These are phyloP conservation scores for Saiga tatarica DNA, from an alignment of 2,113 vertebrate genomes.

Conservation along the genomic window DNA sequence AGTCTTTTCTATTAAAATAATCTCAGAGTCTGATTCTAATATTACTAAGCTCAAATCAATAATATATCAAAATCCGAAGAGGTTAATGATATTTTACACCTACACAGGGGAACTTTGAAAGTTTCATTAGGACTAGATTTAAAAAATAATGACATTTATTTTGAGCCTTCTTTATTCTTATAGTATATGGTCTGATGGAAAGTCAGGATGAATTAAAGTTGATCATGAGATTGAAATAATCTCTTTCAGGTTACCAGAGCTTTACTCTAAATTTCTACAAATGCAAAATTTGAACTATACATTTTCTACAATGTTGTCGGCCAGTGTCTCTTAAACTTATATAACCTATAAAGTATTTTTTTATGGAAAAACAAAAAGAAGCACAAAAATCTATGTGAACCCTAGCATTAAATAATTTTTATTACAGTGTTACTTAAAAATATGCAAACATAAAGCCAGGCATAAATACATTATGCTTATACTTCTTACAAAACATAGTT, in stretches of 20 bases:
- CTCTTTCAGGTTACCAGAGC: background rate
- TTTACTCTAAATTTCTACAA: background rate
- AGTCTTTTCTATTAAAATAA: slow-evolving; percentile 51
- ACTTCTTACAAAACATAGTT: background rate
- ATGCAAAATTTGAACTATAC: background rate
- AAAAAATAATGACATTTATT: slow-evolving; percentile 14
- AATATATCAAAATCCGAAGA: slow-evolving; percentile 43
- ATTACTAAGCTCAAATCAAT: slow-evolving; percentile 58
- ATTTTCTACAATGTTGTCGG: background rate
- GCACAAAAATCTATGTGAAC: background rate
- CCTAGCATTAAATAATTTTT: background rate
- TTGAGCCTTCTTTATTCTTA: slow-evolving; percentile 24
- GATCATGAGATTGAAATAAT: background rate
- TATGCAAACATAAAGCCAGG: background rate
- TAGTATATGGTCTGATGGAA: background rate
- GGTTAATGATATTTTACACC: slow-evolving; percentile 62
- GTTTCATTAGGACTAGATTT: background rate
- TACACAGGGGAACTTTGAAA: slow-evolving; percentile 49
- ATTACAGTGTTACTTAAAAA: background rate
- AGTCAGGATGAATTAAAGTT: slow-evolving; percentile 39
- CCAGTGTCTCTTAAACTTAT: background rate
- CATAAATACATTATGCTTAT: background rate
- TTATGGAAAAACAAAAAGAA: background rate
- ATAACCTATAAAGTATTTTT: background rate
- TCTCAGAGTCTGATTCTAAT: slow-evolving; percentile 33